Conservation (phyloP, 2,113 vertebrate genomes). For the Felis catus region DNA sequence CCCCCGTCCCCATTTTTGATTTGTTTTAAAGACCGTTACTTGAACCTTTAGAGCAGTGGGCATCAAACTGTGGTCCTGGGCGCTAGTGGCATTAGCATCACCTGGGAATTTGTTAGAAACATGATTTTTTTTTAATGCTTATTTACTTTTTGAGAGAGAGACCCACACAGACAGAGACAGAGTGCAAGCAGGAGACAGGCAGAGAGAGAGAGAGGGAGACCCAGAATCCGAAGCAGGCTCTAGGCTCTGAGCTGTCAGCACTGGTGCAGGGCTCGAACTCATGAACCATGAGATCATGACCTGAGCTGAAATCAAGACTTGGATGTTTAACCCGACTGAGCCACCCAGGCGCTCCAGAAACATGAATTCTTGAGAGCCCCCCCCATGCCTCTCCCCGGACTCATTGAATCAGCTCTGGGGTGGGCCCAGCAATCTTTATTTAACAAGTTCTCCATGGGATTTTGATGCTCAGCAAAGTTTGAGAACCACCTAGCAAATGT, state of each 20-base stretch:
- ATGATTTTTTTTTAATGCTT: not conserved
- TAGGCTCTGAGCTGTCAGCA: no score
- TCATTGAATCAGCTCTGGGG: not conserved
- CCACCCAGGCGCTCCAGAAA: not conserved
- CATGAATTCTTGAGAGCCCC: not conserved
- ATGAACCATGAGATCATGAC: no score
- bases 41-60: not conserved
- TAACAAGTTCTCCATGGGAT: not conserved
- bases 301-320: no score
- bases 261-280: no score
- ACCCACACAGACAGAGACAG: no score
- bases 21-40: not conserved
- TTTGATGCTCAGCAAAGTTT: not conserved
- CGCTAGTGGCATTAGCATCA: not conserved
- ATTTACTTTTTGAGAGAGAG: no score
- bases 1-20: not conserved
- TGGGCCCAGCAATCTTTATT: not conserved
- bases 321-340: no score
- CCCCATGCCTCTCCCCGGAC: not conserved
- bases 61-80: not conserved
- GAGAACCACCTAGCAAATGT: not conserved
- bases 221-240: no score
- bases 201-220: no score
- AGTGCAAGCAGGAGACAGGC: no score
- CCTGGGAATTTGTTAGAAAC: not conserved